Percentiles rank a stretch among this genome's conserved stretches.
These are phyloP conservation scores for Limanda limanda DNA, from an alignment of 2,113 vertebrate genomes.

Conservation along the genomic window DNA sequence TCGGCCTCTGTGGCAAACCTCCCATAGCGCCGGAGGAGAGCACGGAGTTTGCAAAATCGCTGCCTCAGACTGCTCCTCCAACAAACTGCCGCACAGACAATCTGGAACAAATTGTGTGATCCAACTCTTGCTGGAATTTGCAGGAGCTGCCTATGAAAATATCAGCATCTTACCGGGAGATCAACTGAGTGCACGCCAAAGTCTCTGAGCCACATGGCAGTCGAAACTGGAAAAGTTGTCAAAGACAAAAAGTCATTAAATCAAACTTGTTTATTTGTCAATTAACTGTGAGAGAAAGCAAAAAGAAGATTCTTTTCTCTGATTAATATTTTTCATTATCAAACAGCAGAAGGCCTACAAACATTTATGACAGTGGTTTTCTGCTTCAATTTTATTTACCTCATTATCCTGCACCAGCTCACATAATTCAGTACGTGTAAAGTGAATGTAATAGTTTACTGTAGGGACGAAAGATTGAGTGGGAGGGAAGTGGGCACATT, in stretches of 20 bases:
- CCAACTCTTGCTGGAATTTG: slow-evolving; percentile 45
- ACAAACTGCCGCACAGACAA: slow-evolving; percentile 49
- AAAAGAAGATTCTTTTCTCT: not conserved
- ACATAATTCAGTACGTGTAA: slow-evolving; percentile 38
- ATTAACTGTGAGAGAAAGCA: slow-evolving; percentile 20
- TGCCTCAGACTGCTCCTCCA: slow-evolving; percentile 44
- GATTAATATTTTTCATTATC: slow-evolving; percentile 35
- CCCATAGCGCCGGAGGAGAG: slow-evolving; percentile 57
- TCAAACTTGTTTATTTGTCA: slow-evolving; percentile 21
- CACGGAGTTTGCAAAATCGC: slow-evolving; percentile 49
- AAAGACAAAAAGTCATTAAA: slow-evolving; percentile 23
- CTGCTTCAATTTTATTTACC: slow-evolving; percentile 44
- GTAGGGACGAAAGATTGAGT: slow-evolving; percentile 30
- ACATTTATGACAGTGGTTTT: slow-evolving; percentile 44
- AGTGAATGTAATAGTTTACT: slow-evolving; percentile 30
- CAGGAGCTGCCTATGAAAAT: slow-evolving; percentile 50
- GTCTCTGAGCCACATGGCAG: not conserved
- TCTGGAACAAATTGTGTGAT: slow-evolving; percentile 70
- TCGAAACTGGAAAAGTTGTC: slow-evolving; percentile 18
- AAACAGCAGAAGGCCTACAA: slow-evolving; percentile 28
- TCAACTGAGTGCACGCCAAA: not conserved
- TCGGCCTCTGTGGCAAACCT: slow-evolving; percentile 56
- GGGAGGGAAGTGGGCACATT: slow-evolving; percentile 17
- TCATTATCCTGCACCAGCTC: slow-evolving; percentile 33
- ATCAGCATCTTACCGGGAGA: slow-evolving; percentile 23